phyloP scores from a whole-genome alignment of 92 coral and sea anemone species.

The Pocillopora meandrina region DNA sequence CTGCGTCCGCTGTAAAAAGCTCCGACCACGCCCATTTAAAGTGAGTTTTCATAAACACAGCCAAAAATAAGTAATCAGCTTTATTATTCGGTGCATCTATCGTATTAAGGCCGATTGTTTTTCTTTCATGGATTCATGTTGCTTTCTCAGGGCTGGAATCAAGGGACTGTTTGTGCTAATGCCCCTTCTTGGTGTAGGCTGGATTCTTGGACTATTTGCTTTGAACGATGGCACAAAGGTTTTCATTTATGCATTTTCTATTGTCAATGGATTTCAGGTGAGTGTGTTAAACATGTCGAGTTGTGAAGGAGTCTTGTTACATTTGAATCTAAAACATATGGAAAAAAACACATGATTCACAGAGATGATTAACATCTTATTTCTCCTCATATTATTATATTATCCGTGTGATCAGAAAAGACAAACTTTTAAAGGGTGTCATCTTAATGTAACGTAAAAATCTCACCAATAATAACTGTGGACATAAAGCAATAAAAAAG shows the following conservation, averaged over 20 bases:
- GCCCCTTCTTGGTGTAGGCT: conserved; percentile 83
- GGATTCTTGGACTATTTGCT: conserved; percentile 80
- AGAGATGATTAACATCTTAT: too few relatives aligned
- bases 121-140: background rate
- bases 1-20: conserved; percentile 58
- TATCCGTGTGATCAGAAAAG: too few relatives aligned
- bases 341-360: background rate
- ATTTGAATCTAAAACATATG: background rate
- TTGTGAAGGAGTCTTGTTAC: background rate
- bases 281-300: background rate
- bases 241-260: conserved; percentile 72
- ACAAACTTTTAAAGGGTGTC: too few relatives aligned
- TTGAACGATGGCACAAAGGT: conserved; percentile 55
- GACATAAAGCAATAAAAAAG: too few relatives aligned
- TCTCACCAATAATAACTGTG: too few relatives aligned
- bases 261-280: conserved; percentile 81
- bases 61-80: background rate
- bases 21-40: conserved; percentile 64
- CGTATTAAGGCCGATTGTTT: background rate
- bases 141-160: conserved; percentile 66
- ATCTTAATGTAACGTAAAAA: too few relatives aligned
- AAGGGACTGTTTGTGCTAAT: conserved; percentile 77
- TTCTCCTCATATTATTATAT: too few relatives aligned
- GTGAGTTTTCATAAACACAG: conserved; percentile 37
- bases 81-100: background rate